phyloP scores from a whole-genome alignment of 2,888 invertebrate genomes.

The Hypsopygia costalis region DNA sequence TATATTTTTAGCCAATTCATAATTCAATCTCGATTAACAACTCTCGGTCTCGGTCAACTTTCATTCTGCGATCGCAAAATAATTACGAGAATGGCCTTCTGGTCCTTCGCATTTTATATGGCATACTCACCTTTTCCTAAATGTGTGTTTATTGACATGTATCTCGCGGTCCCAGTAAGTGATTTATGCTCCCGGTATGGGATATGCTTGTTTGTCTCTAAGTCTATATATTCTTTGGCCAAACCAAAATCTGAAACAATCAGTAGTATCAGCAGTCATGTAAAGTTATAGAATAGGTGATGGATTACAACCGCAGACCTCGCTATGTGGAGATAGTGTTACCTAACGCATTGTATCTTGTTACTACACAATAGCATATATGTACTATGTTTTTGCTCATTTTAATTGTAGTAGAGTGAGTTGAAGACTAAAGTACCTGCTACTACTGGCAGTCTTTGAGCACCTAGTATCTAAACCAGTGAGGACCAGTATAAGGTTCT shows the following conservation, averaged over 20 bases:
- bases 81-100: too few species aligned
- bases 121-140: constrained; percentile 96
- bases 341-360: constrained; percentile 27
- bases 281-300: constrained; percentile 23
- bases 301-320: constrained; percentile 57
- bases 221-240: constrained; percentile 99
- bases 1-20: too few species aligned
- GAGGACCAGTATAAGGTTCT: too few species aligned
- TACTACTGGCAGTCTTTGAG: too few species aligned
- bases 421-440: too few species aligned
- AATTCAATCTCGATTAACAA: too few species aligned
- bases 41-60: too few species aligned
- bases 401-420: too few species aligned
- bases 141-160: constrained; percentile 99
- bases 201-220: constrained; percentile 99
- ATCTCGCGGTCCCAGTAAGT: constrained; percentile 99
- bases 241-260: constrained; percentile 96
- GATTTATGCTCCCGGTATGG: constrained; percentile 99
- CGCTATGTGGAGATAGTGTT: constrained; percentile 41
- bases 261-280: constrained; percentile 18
- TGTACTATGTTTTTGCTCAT: too few species aligned
- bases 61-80: too few species aligned
- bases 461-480: too few species aligned
- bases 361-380: background rate
- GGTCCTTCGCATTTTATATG: too few species aligned